Evolutionary conservation across 2,113 vertebrate genomes (phyloP).

Genomic region (Daubentonia madagascariensis): DNA sequence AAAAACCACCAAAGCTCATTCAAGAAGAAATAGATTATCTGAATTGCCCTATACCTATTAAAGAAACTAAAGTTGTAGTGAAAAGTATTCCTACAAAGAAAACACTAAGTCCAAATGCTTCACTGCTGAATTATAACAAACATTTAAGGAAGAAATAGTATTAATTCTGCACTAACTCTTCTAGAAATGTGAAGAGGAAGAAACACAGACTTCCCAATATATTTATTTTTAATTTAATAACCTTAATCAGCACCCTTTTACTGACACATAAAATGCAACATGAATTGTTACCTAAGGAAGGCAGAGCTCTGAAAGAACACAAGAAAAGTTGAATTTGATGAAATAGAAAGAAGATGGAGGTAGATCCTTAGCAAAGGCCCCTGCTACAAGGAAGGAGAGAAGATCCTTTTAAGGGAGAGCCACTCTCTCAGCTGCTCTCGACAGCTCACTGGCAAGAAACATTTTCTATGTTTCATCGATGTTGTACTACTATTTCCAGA

Average conservation of each 20-base stretch:
- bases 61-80: neutral
- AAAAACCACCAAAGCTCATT: neutral
- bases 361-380: neutral
- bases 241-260: neutral
- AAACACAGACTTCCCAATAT: neutral
- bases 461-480: neutral
- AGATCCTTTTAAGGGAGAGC: neutral
- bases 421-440: neutral
- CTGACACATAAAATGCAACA: neutral
- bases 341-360: neutral
- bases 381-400: neutral
- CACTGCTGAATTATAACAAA: neutral
- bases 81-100: neutral
- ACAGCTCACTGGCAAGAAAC: neutral
- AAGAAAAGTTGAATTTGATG: neutral
- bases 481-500: neutral
- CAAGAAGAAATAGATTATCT: neutral
- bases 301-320: neutral
- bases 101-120: neutral
- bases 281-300: neutral
- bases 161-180: neutral
- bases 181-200: neutral
- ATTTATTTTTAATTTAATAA: neutral
- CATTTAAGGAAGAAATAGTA: neutral
- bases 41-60: neutral